Conservation (phyloP, 2,113 vertebrate genomes). For the Dermatemys mawii region DNA sequence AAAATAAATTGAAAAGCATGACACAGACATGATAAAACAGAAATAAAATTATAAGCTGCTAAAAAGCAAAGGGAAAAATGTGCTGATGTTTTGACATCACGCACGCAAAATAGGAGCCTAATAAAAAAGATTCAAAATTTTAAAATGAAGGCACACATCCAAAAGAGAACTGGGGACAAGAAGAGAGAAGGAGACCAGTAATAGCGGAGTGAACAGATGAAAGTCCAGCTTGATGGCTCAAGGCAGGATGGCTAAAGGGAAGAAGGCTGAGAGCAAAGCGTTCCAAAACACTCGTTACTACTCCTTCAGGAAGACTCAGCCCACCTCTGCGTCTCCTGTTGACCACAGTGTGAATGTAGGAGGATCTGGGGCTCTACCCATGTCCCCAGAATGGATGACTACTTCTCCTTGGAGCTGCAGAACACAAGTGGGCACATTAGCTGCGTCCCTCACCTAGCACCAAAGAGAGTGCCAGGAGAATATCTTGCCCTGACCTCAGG, state of each 20-base stretch:
- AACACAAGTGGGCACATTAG: accelerated
- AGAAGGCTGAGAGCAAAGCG: neutral
- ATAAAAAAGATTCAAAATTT: neutral
- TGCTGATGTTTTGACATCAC: accelerated
- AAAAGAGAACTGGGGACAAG: neutral
- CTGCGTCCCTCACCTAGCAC: accelerated
- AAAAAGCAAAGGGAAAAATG: neutral
- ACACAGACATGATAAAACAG: neutral
- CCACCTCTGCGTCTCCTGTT: accelerated
- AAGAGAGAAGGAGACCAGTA: neutral
- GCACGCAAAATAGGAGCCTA: accelerated
- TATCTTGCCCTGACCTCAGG: too few species aligned
- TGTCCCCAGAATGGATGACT: neutral
- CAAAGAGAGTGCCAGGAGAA: accelerated
- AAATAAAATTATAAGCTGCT: neutral
- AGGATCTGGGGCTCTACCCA: accelerated
- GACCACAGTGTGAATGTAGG: accelerated
- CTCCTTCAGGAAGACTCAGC: accelerated
- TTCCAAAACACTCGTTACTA: neutral
- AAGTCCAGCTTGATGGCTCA: accelerated
- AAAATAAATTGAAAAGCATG: neutral
- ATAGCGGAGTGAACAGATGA: neutral
- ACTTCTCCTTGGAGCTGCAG: accelerated
- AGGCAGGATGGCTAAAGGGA: neutral
- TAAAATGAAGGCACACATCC: accelerated